Evolutionary conservation across 1,140 invertebrate species (phyloP).

Genomic region (Polypedilum vanderplanki): DNA sequence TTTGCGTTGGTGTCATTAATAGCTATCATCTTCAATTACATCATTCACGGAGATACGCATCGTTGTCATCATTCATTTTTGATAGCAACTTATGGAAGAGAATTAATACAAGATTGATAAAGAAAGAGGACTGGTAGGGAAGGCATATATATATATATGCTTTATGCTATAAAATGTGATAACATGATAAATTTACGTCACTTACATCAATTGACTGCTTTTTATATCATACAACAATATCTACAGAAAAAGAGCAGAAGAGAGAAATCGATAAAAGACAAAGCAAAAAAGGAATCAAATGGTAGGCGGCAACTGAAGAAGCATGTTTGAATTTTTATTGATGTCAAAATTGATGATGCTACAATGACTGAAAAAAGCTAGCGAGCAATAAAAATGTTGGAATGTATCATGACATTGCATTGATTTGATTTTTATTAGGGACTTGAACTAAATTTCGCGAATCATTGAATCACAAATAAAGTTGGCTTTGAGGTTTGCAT

Average conservation of each 20-base stretch:
- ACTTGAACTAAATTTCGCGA: neutral
- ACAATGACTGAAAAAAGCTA: neutral
- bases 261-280: neutral
- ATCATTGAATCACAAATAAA: neutral
- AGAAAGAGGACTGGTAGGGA: too few relatives aligned
- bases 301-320: too few relatives aligned
- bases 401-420: neutral
- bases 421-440: neutral
- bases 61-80: too few relatives aligned
- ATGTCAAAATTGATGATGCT: conserved; percentile 7
- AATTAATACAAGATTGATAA: too few relatives aligned
- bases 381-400: neutral
- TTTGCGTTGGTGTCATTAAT: too few relatives aligned
- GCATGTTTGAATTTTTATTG: neutral
- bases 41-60: too few relatives aligned
- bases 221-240: neutral
- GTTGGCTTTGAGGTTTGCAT: neutral
- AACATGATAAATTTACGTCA: conserved; percentile 18
- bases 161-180: neutral
- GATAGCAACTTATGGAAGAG: too few relatives aligned
- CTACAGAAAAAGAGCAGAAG: neutral
- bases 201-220: conserved; percentile 23
- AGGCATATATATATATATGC: too few relatives aligned
- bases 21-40: too few relatives aligned
- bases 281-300: too few relatives aligned